These are phyloP conservation scores for Drosophila buzzatii DNA, from an alignment of 2,888 invertebrate genomes.

Conservation along the genomic window DNA sequence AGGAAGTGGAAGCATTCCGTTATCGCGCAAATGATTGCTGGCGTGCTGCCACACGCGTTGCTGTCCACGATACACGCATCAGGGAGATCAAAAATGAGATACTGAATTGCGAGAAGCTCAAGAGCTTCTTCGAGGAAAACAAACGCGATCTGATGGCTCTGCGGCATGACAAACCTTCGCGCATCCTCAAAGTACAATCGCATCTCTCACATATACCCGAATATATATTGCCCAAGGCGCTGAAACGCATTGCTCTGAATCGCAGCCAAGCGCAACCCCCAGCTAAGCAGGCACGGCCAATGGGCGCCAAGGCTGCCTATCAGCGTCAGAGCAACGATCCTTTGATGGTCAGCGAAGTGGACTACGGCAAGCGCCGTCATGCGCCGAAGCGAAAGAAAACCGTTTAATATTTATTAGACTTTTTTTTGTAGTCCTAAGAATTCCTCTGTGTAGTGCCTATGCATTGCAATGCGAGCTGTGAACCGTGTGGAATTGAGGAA, in stretches of 20 bases:
- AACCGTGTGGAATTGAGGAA: background rate
- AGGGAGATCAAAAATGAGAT: slow-evolving; percentile 98
- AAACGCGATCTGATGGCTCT: slow-evolving; percentile 94
- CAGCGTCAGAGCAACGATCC: slow-evolving; percentile 83
- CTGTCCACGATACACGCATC: slow-evolving; percentile 96
- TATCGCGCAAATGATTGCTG: slow-evolving; percentile 98
- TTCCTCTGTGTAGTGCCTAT: slow-evolving; percentile 5
- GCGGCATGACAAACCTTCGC: slow-evolving; percentile 93
- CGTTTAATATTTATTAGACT: slow-evolving; percentile 13
- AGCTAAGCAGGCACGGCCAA: slow-evolving; percentile 56
- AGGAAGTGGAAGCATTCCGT: slow-evolving; percentile 98
- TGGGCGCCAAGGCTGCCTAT: slow-evolving; percentile 80
- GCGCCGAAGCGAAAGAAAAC: slow-evolving; percentile 33
- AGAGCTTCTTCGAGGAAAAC: slow-evolving; percentile 97
- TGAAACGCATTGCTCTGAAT: slow-evolving; percentile 87
- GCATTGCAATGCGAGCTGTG: slow-evolving; percentile 6
- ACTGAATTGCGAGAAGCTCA: slow-evolving; percentile 95
- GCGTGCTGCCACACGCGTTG: slow-evolving; percentile 96
- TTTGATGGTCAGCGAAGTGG: slow-evolving; percentile 82
- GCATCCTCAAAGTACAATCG: slow-evolving; percentile 92
- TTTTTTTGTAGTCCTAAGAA: slow-evolving; percentile 8
- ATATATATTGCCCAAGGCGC: slow-evolving; percentile 93
- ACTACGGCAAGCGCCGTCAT: slow-evolving; percentile 77
- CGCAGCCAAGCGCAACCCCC: slow-evolving; percentile 14
- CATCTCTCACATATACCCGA: slow-evolving; percentile 97